A percentile compares a stretch with the other conserved stretches of the same genome.
phyloP scores from a whole-genome alignment of 2,113 vertebrate species.

The Eulemur macaco region DNA sequence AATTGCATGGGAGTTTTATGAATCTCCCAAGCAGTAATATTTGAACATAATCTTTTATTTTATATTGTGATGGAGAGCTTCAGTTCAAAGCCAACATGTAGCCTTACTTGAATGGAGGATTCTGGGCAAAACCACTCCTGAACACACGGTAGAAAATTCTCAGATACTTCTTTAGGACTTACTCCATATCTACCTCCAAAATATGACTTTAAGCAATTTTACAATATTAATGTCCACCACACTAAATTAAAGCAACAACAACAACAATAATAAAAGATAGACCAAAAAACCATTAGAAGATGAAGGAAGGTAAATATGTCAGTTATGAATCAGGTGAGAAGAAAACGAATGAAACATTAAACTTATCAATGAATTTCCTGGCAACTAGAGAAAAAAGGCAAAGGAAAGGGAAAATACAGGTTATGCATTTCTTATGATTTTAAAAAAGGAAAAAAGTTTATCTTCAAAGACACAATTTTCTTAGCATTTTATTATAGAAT shows the following conservation, averaged over 20 bases:
- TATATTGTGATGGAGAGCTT: not conserved
- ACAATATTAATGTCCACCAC: not conserved
- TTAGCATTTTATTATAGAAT: not conserved
- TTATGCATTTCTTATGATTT: not conserved
- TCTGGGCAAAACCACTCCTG: not conserved
- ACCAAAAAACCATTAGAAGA: not conserved
- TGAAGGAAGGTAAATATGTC: not conserved
- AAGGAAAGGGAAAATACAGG: not conserved
- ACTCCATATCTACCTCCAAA: not conserved
- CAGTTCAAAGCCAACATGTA: not conserved
- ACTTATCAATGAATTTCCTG: not conserved
- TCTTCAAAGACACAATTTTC: not conserved
- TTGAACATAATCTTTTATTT: constrained; percentile 21
- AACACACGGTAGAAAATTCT: not conserved
- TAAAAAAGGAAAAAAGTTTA: not conserved
- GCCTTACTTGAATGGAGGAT: not conserved
- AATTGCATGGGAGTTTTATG: not conserved
- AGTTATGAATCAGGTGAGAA: not conserved
- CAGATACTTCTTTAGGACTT: not conserved
- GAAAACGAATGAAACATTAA: not conserved
- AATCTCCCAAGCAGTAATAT: not conserved
- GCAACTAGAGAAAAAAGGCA: not conserved
- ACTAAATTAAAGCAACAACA: not conserved
- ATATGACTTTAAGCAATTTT: not conserved
- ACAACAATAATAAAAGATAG: not conserved